Percentiles rank a stretch among this genome's conserved stretches.
phyloP scores from a whole-genome alignment of 2,113 vertebrate genomes.

The Grantiella picta region DNA sequence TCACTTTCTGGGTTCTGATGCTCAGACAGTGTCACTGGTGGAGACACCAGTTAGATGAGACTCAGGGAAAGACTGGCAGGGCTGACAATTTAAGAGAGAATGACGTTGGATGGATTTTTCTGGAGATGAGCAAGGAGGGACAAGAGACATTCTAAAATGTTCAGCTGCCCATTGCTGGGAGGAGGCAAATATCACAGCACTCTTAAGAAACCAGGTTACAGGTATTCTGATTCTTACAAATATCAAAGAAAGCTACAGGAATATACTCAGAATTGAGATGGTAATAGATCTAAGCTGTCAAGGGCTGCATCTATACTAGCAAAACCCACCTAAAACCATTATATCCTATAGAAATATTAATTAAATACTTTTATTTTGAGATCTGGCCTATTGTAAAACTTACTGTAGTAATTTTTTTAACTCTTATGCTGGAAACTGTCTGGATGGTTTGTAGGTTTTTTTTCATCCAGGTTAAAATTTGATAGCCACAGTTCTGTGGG shows the following conservation, averaged over 20 bases:
- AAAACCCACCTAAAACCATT: background rate
- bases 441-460: background rate
- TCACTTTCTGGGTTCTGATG: background rate
- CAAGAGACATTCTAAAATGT: background rate
- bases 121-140: background rate
- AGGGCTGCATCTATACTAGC: background rate
- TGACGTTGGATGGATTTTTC: background rate
- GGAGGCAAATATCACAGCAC: background rate
- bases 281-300: background rate
- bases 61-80: background rate
- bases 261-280: background rate
- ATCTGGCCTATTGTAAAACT: background rate
- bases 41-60: background rate
- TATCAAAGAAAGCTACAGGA: background rate
- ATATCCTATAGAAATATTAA: background rate
- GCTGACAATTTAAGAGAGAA: background rate
- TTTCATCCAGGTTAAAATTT: background rate
- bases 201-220: background rate
- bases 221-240: background rate
- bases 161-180: background rate
- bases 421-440: background rate
- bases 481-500: background rate
- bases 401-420: background rate
- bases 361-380: background rate
- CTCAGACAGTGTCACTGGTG: background rate